Evolutionary conservation across 2,797 vertebrate species (phyloP), one percentile per base, ranked within the genome.

Genomic region (Anniella stebbinsi): DNA sequence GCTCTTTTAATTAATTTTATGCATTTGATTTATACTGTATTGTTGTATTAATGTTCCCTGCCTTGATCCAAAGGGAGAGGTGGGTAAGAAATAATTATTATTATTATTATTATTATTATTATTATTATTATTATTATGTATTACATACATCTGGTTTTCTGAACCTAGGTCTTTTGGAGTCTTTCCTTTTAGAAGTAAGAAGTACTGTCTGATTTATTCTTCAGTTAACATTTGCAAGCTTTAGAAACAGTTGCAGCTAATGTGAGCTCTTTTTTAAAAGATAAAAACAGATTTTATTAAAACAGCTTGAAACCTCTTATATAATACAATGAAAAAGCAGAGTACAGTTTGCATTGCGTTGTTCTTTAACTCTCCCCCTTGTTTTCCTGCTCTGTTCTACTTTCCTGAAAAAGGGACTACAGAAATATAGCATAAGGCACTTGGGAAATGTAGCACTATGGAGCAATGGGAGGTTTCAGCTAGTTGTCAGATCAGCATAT

Each of bases 321-420:
- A 36, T 33, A 81, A 91, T 93, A 69, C 70, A 88, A 88, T 77
- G 57, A 66, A 60, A 81, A 60, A 70, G 33, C 3, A 85, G 63
- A 72, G 28, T 57, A 57, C 30, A 54, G 92, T 28, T 90, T 92
- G 78, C 25, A 86, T 0, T 87, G 90, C 86, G 88, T 92, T 92
- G 88, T 38, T 90, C 91, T 80, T 80, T 86, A 0, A 51, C 45
- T 92, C 83, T 89, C 85, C 38, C 1, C n/a, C 38, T 75, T 88
- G 23, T 17, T 38, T 60, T 93, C 92, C 92, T 91, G 91, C 91
- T 92, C 91, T 88, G n/a, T 38, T 12, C 36, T 3, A 18, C 84
- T 93, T 91, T 87, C 63, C 51, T 88, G 93, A 90, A 87, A 88
- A 86, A 57, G 38, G 63, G 86, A 87, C 1, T 33, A 51, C 57